These are phyloP conservation scores for Phylloscopus whistleri DNA, from an alignment of 2,113 vertebrate species.

Conservation along the genomic window DNA sequence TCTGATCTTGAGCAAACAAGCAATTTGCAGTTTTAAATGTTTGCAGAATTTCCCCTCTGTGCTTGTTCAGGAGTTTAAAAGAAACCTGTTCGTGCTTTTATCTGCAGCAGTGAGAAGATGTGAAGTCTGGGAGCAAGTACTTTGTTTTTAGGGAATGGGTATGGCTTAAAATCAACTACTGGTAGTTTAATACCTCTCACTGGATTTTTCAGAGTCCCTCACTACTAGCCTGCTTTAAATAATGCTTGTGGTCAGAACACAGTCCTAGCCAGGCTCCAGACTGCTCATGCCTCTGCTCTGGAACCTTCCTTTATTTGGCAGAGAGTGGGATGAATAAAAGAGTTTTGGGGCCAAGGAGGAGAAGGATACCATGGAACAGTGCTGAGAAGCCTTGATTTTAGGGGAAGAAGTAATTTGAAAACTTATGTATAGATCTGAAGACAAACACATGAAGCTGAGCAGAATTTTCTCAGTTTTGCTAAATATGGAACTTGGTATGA, in stretches of 20 bases:
- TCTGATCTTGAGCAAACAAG: slow-evolving; percentile 88
- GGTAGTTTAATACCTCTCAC: background rate
- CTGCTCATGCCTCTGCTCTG: background rate
- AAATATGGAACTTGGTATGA: background rate
- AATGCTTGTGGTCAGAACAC: background rate
- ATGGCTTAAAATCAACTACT: background rate
- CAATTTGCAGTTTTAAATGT: slow-evolving; percentile 95
- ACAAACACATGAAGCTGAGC: background rate
- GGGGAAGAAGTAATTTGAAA: background rate
- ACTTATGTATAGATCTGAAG: background rate
- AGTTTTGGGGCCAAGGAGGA: background rate
- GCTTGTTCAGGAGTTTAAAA: slow-evolving; percentile 83
- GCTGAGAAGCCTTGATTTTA: background rate
- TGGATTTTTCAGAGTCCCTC: background rate
- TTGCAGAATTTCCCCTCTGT: slow-evolving; percentile 84
- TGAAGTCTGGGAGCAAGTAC: background rate
- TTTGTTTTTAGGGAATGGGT: background rate
- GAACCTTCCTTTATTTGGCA: background rate
- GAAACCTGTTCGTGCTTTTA: background rate
- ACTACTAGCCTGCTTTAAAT: background rate
- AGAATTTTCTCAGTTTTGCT: background rate
- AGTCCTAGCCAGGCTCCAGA: background rate
- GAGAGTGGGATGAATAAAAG: background rate
- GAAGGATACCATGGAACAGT: background rate
- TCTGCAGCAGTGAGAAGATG: background rate